phyloP scores from a whole-genome alignment of 1,140 invertebrate species.

The Lepeophtheirus salmonis region DNA sequence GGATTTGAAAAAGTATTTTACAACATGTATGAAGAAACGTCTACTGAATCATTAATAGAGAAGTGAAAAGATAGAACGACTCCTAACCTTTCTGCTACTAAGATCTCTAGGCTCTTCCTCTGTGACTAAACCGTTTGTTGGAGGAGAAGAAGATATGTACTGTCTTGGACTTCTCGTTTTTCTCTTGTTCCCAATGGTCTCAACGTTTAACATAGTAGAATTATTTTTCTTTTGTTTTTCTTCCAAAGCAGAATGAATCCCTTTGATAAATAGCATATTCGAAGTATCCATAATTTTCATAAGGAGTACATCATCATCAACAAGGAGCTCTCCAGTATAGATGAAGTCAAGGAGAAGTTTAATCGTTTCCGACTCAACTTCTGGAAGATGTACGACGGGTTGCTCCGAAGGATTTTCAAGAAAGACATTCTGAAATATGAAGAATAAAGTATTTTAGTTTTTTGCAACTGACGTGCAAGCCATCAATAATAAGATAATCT shows the following conservation, averaged over 20 bases:
- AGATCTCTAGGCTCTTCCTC: background rate
- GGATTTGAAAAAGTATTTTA: too few relatives aligned
- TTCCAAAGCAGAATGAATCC: background rate
- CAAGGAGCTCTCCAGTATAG: conserved; percentile 4
- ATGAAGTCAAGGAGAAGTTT: background rate
- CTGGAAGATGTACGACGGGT: background rate
- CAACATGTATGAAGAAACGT: too few relatives aligned
- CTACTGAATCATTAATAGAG: too few relatives aligned
- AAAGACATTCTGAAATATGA: background rate
- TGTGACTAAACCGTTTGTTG: too few relatives aligned
- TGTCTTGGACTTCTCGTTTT: background rate
- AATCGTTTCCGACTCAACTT: background rate
- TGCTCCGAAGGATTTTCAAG: background rate
- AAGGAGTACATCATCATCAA: background rate
- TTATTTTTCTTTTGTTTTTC: background rate
- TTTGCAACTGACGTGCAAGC: too few relatives aligned
- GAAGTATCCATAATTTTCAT: background rate
- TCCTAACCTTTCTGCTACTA: background rate
- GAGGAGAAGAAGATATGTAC: background rate
- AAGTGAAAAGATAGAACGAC: too few relatives aligned
- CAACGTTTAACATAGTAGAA: background rate
- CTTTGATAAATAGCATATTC: background rate
- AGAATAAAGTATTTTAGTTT: background rate
- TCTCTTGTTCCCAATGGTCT: background rate
- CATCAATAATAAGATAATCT: too few relatives aligned